These are phyloP conservation scores for Drosophila tanythrix DNA, from an alignment of 2,888 invertebrate genomes.

Conservation along the genomic window DNA sequence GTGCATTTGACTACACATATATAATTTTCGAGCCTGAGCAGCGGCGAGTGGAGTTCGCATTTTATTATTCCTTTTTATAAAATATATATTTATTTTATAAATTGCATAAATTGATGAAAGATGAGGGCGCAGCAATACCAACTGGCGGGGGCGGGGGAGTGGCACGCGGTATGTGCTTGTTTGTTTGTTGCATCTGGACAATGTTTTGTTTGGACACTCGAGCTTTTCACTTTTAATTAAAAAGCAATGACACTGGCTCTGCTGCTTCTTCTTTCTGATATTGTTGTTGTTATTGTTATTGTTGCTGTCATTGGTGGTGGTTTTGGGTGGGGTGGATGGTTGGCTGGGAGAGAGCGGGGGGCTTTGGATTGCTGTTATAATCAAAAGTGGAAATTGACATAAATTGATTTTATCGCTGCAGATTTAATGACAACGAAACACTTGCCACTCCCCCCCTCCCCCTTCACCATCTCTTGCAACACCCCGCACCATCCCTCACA, in stretches of 20 bases:
- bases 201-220: slow-evolving; percentile 78
- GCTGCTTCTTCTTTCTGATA: not conserved
- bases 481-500: not conserved
- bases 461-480: not conserved
- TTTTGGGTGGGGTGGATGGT: not conserved
- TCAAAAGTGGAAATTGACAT: slow-evolving; percentile 78
- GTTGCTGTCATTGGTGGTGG: slow-evolving; percentile 36
- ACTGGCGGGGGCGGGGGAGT: not conserved
- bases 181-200: slow-evolving; percentile 40
- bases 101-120: slow-evolving; percentile 79
- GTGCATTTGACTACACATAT: slow-evolving; percentile 66
- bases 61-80: slow-evolving; percentile 25
- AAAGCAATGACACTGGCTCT: slow-evolving; percentile 69
- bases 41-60: slow-evolving; percentile 26
- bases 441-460: slow-evolving; percentile 37
- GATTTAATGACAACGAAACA: slow-evolving; percentile 79
- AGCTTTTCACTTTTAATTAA: slow-evolving; percentile 77
- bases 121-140: slow-evolving; percentile 44
- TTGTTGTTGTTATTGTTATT: slow-evolving; percentile 15
- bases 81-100: slow-evolving; percentile 80
- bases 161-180: slow-evolving; percentile 22
- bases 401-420: slow-evolving; percentile 79
- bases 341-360: not conserved
- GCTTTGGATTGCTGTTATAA: slow-evolving; percentile 45
- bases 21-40: slow-evolving; percentile 32